Evolutionary conservation across 2,888 invertebrate genomes (phyloP), one percentile per base, ranked within the genome.

Genomic region (Sisyra terminalis): DNA sequence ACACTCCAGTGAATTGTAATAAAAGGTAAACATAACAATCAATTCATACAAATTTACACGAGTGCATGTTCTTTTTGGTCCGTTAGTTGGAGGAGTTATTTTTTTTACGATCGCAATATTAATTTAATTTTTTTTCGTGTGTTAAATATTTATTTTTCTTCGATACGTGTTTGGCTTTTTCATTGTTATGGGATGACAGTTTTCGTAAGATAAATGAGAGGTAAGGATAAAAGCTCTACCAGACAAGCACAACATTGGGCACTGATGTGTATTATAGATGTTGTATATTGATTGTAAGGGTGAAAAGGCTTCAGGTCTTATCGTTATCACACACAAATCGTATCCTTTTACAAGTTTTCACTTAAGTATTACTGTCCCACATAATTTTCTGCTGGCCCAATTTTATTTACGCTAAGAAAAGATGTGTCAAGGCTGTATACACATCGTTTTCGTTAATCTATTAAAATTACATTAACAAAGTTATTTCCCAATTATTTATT

Each of bases 1-100:
- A 37, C 18, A 37, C 37, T 37, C 18, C 11, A 37, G 37, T 37
- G 37, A 17, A 11, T 16, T 37, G 37, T 18, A 18, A 17, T 37
- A 18, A 37, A 37, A 37, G 37, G 37, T 37, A 37, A 37, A 37
- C 37, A 37, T 37, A 37, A 37, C 37, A 37, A 37, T 24, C 24
- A 24, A 24, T 24, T 24, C 24, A 34, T 8, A 15, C 15, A 34
- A 34, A n/a, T 34, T 14, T 14, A 34, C 34, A 34, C 15, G 13
- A 34, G 13, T 34, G 34, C 34, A 14, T 34, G 34, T 34, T 3
- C 34, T 13, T 14, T 34, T 34, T 15, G n/a, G 8, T 14, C 11
- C 8, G 13, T 34, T 34, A 13, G 8, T 13, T 34, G 8, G n/a
- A 34, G 10, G 11, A 34, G 8, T 15, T 8, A 34, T n/a, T 34